These are phyloP conservation scores for Acanthococcus lagerstroemiae DNA, from an alignment of 2,888 invertebrate species.

Conservation along the genomic window DNA sequence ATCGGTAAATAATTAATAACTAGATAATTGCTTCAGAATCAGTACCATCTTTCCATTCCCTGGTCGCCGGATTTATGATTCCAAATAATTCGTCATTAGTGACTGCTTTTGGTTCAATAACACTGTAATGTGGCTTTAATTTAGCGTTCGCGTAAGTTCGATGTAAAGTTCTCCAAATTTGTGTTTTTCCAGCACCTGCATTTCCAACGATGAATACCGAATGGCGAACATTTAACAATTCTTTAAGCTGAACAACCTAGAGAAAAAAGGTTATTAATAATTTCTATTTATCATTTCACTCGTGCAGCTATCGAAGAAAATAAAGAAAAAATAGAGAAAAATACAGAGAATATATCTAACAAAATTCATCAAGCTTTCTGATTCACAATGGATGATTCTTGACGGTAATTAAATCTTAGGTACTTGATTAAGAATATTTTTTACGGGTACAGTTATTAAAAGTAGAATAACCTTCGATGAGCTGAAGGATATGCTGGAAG, in stretches of 20 bases:
- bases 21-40: no score
- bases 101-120: conserved; percentile 92
- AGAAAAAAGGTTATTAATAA: neutral
- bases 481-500: no score
- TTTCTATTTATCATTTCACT: neutral
- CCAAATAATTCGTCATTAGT: conserved; percentile 93
- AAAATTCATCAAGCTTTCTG: neutral
- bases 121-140: conserved; percentile 71
- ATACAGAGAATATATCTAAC: conserved; percentile 31
- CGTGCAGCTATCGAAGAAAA: neutral
- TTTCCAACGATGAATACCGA: conserved; percentile 80
- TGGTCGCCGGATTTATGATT: conserved; percentile 81
- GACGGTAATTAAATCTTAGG: no score
- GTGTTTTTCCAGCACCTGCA: conserved; percentile 84
- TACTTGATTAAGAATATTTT: no score
- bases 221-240: conserved; percentile 84
- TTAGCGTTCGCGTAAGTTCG: conserved; percentile 74
- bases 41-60: conserved; percentile 84
- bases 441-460: no score
- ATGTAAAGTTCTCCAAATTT: conserved; percentile 84
- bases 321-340: no score
- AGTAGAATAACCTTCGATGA: no score
- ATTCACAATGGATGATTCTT: no score
- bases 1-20: no score
- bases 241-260: conserved; percentile 81